Percentiles rank a stretch among this genome's conserved stretches.
These are phyloP conservation scores for Prietella phreatophila DNA, from an alignment of 2,113 vertebrate species.

Conservation along the genomic window DNA sequence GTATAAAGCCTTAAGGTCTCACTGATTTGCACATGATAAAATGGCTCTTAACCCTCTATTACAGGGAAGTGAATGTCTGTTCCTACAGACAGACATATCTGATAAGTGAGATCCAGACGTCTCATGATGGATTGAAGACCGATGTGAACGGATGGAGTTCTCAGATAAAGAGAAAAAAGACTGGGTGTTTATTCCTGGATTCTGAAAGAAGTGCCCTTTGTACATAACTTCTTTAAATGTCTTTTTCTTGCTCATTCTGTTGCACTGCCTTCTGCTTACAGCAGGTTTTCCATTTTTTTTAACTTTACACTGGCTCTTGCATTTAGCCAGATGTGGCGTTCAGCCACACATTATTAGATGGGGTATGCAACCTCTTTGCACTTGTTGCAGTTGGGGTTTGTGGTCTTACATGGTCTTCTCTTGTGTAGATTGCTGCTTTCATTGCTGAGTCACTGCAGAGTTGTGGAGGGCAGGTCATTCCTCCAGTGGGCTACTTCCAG, in stretches of 20 bases:
- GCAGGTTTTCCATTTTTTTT: background rate
- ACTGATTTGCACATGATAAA: conserved; percentile 62
- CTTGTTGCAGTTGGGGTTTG: background rate
- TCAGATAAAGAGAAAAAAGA: background rate
- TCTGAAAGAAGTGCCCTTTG: background rate
- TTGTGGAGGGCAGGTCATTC: conserved; percentile 96
- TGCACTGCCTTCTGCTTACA: background rate
- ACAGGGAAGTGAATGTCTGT: conserved; percentile 39
- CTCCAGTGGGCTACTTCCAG: conserved; percentile 93
- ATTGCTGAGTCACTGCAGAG: conserved; percentile 98
- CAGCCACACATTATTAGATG: background rate
- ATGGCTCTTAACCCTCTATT: conserved; percentile 62
- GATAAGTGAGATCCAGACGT: background rate
- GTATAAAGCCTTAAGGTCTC: conserved; percentile 58
- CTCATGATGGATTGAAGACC: conserved; percentile 17
- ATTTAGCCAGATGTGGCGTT: background rate
- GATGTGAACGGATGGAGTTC: background rate
- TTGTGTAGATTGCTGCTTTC: conserved; percentile 91
- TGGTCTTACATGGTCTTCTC: conserved; percentile 68
- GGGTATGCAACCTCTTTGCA: background rate
- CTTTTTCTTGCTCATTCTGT: background rate
- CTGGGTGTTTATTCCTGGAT: background rate
- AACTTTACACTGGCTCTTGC: background rate
- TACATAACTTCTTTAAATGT: background rate
- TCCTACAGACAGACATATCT: conserved; percentile 6